phyloP scores from a whole-genome alignment of 2,113 vertebrate species.

The Corynorhinus townsendii region DNA sequence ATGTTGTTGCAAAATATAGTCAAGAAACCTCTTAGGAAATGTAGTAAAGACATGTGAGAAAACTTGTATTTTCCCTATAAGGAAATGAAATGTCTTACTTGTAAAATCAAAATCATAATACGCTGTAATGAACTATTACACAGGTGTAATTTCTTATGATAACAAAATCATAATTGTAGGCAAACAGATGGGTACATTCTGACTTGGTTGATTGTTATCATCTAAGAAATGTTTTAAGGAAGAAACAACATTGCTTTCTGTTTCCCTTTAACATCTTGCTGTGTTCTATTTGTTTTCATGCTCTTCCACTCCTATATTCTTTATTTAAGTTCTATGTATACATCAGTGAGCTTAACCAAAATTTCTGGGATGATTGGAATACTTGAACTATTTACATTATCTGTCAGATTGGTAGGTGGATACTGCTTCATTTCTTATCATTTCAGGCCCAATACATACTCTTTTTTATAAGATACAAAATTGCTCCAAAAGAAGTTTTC shows the following conservation, averaged over 20 bases:
- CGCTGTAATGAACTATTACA: constrained; percentile 35
- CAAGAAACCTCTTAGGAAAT: constrained; percentile 15
- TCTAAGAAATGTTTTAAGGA: background rate
- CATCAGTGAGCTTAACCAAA: background rate
- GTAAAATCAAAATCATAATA: constrained; percentile 52
- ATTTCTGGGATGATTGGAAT: background rate
- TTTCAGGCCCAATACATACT: background rate
- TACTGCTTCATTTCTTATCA: background rate
- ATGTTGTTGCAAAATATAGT: background rate
- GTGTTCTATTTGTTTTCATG: background rate
- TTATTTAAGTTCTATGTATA: background rate
- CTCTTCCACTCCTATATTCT: background rate
- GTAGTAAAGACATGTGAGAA: background rate
- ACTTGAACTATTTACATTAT: background rate
- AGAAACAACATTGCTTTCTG: background rate
- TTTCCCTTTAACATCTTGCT: background rate
- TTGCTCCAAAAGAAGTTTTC: background rate
- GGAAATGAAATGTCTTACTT: constrained; percentile 8
- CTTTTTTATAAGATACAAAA: background rate
- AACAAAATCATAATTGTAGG: constrained; percentile 46
- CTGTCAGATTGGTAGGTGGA: background rate
- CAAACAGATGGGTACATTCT: constrained; percentile 34
- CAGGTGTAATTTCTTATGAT: constrained; percentile 45
- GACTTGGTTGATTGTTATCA: background rate
- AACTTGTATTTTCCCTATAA: background rate